Evolutionary conservation across 2,888 invertebrate genomes (phyloP).

Genomic region (Melinaea marsaeus): DNA sequence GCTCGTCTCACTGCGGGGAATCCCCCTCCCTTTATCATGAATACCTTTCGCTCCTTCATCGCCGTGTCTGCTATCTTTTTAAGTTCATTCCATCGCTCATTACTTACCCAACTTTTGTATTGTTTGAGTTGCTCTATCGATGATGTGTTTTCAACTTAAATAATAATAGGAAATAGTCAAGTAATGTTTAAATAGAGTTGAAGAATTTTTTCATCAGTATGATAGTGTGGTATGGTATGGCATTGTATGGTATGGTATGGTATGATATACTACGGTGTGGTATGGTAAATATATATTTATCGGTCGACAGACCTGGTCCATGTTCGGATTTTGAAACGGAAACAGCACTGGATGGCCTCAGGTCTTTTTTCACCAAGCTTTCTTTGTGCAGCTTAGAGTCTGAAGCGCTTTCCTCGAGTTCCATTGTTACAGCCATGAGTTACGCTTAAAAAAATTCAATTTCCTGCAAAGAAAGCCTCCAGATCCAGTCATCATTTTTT

Average conservation of each 20-base stretch:
- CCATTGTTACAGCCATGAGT: constrained; percentile 74
- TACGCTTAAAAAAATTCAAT: constrained; percentile 38
- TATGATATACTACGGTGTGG: too few relatives aligned
- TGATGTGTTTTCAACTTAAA: constrained; percentile 44
- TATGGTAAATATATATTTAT: neutral
- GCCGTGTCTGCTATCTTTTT: constrained; percentile 81
- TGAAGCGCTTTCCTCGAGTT: constrained; percentile 67
- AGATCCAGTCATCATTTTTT: constrained; percentile 43
- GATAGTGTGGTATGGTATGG: too few relatives aligned
- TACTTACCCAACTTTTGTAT: constrained; percentile 78
- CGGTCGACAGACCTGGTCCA: constrained; percentile 55
- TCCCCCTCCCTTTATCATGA: constrained; percentile 84
- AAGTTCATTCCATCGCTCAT: constrained; percentile 81
- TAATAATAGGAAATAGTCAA: neutral
- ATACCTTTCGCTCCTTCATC: constrained; percentile 81
- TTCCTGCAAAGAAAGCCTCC: constrained; percentile 50
- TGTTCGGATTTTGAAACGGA: constrained; percentile 69
- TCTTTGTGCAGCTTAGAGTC: constrained; percentile 72
- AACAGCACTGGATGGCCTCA: constrained; percentile 65
- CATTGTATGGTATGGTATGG: too few relatives aligned
- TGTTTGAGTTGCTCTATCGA: constrained; percentile 68
- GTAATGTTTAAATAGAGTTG: neutral
- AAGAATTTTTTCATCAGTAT: neutral
- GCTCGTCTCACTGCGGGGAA: constrained; percentile 85
- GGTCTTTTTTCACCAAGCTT: constrained; percentile 61